Base-by-base conservation (phyloP, 2,113 vertebrate species). In the Herpailurus yagouaroundi region DNA sequence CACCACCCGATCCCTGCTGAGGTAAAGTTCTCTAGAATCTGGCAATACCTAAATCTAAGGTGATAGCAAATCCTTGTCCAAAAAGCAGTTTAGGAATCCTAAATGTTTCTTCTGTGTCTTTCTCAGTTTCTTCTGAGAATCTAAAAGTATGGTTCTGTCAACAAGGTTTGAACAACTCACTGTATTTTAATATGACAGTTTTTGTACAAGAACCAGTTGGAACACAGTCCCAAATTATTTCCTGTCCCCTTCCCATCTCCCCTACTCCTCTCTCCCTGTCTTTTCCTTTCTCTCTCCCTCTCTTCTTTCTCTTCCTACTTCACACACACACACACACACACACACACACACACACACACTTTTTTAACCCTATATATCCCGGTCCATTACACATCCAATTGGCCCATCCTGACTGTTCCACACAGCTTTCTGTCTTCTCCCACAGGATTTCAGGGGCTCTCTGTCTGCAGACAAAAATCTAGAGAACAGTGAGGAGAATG, bases 311-410 rank as follows among this genome's bases (percentile, higher is more conserved):
- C 64, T 41, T 38, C 36, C 19, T 48, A 5, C 36, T 60, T 31
- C 55, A 8, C n/a, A 23, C 69, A 5, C 6, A 1, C 25, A 12
- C 15, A 36, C 50, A 57, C 12, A 45, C 55, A 68, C 31, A 45
- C 5, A 63, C n/a, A 36, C 23, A 55, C 12, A 38, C 23, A 66
- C 18, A 76, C 69, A 25, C 27, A 86, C 19, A 25, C 4, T 8
- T 92, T 98, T 97, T 97, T 86, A 90, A 95, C 96, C 79, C 85
- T 96, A 90, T 94, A 97, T 94, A 90, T 97, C 92, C 85, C 97
- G 97, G 74, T 93, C 95, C 89, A 79, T 82, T 11, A 71, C 60
- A 95, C 63, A 25, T 97, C 82, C 97, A 86, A 84, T 63, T 52
- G 92, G 69, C 93, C 80, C 73, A 82, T 12, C 0, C 57, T 87